Evolutionary conservation across 2,113 vertebrate genomes (phyloP).

Genomic region (Colaptes auratus): DNA sequence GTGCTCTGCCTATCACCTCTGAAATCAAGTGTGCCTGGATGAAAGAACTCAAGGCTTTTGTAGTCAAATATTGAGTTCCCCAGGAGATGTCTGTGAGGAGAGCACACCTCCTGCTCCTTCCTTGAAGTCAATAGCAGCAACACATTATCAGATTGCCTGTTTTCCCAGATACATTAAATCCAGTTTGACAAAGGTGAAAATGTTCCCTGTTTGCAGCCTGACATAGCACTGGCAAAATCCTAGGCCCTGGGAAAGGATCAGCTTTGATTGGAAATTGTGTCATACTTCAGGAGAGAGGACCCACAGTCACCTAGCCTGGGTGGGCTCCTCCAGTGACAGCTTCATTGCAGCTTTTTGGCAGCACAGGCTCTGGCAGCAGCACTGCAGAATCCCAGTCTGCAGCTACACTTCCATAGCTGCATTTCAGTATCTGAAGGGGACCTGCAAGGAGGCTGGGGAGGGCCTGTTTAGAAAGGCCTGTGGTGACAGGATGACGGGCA

Average conservation of each 20-base stretch:
- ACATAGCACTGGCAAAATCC: neutral
- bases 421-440: too few species aligned
- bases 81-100: neutral
- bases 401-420: too few species aligned
- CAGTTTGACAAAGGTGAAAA: conserved; percentile 42
- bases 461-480: too few species aligned
- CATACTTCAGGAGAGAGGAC: neutral
- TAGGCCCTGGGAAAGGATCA: neutral
- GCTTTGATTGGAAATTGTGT: conserved; percentile 31
- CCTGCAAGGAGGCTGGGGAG: too few species aligned
- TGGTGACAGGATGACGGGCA: too few species aligned
- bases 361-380: neutral
- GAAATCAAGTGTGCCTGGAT: conserved; percentile 19
- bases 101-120: neutral
- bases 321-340: neutral
- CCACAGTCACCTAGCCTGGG: neutral
- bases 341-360: conserved; percentile 5
- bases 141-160: conserved; percentile 38
- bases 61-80: conserved; percentile 36
- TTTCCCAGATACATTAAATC: conserved; percentile 37
- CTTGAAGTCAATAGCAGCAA: conserved; percentile 41
- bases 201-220: neutral
- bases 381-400: neutral
- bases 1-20: neutral
- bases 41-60: conserved; percentile 6